Conservation (phyloP, 2,888 invertebrate species). For the Pseudococcus longispinus region DNA sequence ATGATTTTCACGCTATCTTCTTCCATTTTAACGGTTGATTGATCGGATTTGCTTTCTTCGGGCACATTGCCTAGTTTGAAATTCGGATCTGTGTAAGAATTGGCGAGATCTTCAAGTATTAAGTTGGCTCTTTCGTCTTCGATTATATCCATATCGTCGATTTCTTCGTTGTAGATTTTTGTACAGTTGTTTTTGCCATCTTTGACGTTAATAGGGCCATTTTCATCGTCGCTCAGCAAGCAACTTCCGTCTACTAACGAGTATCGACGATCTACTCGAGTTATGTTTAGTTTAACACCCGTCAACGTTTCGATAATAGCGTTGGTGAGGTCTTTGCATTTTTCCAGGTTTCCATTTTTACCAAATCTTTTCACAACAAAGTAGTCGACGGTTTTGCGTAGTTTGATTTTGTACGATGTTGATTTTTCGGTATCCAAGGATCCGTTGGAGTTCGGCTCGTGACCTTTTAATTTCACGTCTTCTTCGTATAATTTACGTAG, state of each 20-base stretch:
- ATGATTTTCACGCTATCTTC: not conserved
- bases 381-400: constrained; percentile 20
- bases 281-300: constrained; percentile 36
- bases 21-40: not conserved
- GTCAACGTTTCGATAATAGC: constrained; percentile 12
- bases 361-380: constrained; percentile 7
- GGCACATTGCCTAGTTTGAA: not conserved
- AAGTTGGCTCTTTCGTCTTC: constrained; percentile 16
- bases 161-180: not conserved
- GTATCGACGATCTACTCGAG: constrained; percentile 26
- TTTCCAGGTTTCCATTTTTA: constrained; percentile 24
- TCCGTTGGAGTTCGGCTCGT: not conserved
- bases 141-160: not conserved
- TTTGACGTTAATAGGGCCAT: not conserved
- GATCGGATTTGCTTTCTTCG: not conserved
- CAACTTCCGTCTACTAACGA: constrained; percentile 38
- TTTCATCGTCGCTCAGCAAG: not conserved
- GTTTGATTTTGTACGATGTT: not conserved
- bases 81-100: not conserved
- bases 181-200: not conserved
- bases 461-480: not conserved
- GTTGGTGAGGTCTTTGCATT: constrained; percentile 30
- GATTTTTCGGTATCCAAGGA: not conserved
- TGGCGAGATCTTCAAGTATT: constrained; percentile 15
- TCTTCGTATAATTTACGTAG: constrained; percentile 51